phyloP scores from a whole-genome alignment of 2,113 vertebrate species.

The rat (Rattus norvegicus) region DNA sequence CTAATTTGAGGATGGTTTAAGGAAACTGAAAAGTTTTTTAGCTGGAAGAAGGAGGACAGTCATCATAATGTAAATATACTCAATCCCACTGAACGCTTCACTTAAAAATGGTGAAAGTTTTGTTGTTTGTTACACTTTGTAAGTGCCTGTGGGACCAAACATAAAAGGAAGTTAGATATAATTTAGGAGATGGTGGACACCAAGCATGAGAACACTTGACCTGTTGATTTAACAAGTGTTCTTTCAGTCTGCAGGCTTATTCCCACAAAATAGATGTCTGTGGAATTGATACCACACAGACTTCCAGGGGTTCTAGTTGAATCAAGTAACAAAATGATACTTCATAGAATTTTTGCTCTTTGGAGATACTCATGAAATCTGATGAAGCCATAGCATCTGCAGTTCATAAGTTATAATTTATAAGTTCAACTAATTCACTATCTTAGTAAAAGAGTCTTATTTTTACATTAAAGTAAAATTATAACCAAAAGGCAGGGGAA shows the following conservation, averaged over 20 bases:
- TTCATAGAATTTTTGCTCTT: not conserved
- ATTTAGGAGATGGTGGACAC: not conserved
- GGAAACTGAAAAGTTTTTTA: not conserved
- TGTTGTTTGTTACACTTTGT: not conserved
- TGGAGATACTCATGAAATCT: not conserved
- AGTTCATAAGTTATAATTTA: not conserved
- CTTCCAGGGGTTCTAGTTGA: not conserved
- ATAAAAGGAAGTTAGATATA: not conserved
- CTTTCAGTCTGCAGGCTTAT: not conserved
- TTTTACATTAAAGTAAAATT: conserved; percentile 6
- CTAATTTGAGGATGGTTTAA: not conserved
- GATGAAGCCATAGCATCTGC: not conserved
- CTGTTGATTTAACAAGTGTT: not conserved
- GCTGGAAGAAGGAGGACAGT: too few relatives aligned
- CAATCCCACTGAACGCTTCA: not conserved
- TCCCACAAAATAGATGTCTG: not conserved
- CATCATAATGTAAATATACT: not conserved
- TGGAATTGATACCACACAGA: not conserved
- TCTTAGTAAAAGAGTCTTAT: not conserved
- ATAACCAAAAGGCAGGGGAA: not conserved
- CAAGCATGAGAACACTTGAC: not conserved
- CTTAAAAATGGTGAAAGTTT: not conserved
- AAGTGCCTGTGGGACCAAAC: not conserved
- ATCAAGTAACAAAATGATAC: not conserved
- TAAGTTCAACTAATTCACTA: not conserved